Evolutionary conservation across 2,888 invertebrate species (phyloP), one percentile per base, ranked within the genome.

Genomic region (Eucera pruinosa): DNA sequence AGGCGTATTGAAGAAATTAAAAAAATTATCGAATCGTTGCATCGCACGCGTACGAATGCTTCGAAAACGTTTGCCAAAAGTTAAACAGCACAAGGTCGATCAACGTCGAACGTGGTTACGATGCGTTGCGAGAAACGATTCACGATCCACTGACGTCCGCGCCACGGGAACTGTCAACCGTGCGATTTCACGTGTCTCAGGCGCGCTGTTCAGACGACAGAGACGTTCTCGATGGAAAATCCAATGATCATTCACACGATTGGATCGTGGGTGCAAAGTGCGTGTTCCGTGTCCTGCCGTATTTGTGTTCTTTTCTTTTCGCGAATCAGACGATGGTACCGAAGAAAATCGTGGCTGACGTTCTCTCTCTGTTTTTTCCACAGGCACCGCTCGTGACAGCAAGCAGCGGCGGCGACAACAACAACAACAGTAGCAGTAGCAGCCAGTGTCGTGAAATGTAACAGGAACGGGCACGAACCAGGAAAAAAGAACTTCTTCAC

Each of bases 81-180:
- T 81, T 71, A 65, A 73, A 72, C 70, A n/a, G 82, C 74, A 78
- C 82, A 83, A 83, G 82, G 82, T 81, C 83, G 81, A 58, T 30
- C 81, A 66, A 70, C 69, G 66, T 72, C 66, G 66, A 48, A 64
- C 79, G 54, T 25, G 61, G 55, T 30, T 27, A 57, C 64, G 54
- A 11, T 15, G 27, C 52, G 64, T 27, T 55, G 62, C 64, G 64
- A 39, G 50, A 66, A 75, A 66, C 61, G 48, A 58, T 76, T 60
- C 65, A 48, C 58, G 78, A 47, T 77, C 50, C 72, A 72, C 65
- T 67, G 72, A 50, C 68, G 57, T 62, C 55, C 80, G 77, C 58
- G 70, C 62, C 66, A 65, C 60, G 64, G 52, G 30, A 62, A 52
- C 72, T 81, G 80, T 81, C 80, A 76, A 72, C 68, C 80, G 80